These are phyloP conservation scores for Patella ulyssiponensis DNA, from an alignment of 2,888 invertebrate species.

Conservation along the genomic window DNA sequence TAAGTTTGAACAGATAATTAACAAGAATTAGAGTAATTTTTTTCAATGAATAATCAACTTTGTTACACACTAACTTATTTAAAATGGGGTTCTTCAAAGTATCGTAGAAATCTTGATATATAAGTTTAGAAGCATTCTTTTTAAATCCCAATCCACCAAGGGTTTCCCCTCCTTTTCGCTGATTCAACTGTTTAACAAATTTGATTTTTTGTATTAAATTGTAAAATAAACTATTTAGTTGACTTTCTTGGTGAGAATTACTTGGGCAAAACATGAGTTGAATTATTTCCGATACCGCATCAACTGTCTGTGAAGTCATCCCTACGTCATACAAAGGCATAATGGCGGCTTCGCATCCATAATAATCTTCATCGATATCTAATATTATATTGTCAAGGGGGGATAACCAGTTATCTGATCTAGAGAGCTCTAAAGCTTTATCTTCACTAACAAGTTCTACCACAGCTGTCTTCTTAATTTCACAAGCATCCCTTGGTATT, in stretches of 20 bases:
- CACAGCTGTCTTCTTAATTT: neutral
- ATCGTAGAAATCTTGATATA: neutral
- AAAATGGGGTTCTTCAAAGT: neutral
- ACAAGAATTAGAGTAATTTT: neutral
- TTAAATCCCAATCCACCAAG: too few relatives aligned
- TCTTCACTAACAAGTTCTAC: constrained; percentile 48
- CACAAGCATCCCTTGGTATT: neutral
- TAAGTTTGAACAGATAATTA: constrained; percentile 33
- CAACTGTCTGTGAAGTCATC: constrained; percentile 35
- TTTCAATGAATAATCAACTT: neutral
- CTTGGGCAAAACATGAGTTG: constrained; percentile 46
- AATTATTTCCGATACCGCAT: constrained; percentile 39
- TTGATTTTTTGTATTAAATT: constrained; percentile 15
- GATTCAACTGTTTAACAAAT: neutral
- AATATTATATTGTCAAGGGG: constrained; percentile 45
- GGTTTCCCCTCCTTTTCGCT: neutral
- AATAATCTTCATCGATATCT: constrained; percentile 64
- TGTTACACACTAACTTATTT: neutral
- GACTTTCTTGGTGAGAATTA: constrained; percentile 43
- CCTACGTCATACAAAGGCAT: constrained; percentile 46
- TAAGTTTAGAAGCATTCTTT: neutral
- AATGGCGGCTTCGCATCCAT: constrained; percentile 56
- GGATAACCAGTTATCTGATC: constrained; percentile 31
- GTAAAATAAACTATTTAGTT: constrained; percentile 40
- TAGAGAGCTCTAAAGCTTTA: constrained; percentile 39